phyloP scores from a whole-genome alignment of 1,140 invertebrate species.

The Bradysia coprophila region DNA sequence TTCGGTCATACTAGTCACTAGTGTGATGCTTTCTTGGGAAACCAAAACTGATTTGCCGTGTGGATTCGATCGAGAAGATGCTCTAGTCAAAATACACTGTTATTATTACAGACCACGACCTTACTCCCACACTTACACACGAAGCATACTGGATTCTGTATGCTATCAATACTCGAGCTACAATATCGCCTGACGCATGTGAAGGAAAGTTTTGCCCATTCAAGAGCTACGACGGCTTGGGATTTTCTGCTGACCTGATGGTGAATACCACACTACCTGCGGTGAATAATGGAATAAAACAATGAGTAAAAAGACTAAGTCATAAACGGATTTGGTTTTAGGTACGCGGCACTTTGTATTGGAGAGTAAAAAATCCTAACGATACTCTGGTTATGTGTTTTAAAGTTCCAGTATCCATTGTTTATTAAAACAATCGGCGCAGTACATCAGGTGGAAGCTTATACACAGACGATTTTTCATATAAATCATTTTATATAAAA shows the following conservation, averaged over 20 bases:
- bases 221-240: background rate
- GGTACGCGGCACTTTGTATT: background rate
- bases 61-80: no score
- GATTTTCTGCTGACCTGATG: background rate
- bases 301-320: background rate
- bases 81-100: no score
- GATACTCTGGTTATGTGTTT: background rate
- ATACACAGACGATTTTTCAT: no score
- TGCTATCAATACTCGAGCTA: background rate
- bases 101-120: background rate
- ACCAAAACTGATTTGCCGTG: no score
- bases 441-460: no score
- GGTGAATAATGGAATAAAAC: no score
- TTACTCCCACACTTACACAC: background rate
- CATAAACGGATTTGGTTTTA: background rate
- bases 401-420: background rate
- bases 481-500: no score
- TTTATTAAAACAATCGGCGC: no score
- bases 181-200: background rate
- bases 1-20: no score
- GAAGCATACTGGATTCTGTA: background rate
- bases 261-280: background rate
- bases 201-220: background rate
- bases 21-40: no score
- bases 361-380: background rate